These are phyloP conservation scores for Phoenicopterus ruber DNA, from an alignment of 2,113 vertebrate species.

Conservation along the genomic window DNA sequence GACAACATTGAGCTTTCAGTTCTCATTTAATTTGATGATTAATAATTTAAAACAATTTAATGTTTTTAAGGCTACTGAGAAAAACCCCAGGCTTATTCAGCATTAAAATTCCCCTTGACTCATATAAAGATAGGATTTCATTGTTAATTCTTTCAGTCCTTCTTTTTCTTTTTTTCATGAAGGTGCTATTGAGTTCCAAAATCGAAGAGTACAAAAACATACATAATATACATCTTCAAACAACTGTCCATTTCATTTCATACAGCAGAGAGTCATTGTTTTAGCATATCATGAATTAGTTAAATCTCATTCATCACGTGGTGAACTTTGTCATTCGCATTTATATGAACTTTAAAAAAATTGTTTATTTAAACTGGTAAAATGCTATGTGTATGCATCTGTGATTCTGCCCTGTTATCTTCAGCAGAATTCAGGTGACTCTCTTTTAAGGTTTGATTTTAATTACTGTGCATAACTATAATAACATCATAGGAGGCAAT, in stretches of 20 bases:
- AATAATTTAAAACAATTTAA: background rate
- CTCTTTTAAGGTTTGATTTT: background rate
- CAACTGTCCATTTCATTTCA: background rate
- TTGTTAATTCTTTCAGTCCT: background rate
- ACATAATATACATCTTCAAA: background rate
- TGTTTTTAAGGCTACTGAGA: background rate
- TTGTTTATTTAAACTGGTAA: background rate
- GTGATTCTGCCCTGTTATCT: background rate
- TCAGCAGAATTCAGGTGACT: background rate
- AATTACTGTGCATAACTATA: background rate
- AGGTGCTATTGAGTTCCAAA: background rate
- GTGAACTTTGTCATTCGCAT: background rate
- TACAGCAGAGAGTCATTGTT: background rate
- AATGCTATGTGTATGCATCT: background rate
- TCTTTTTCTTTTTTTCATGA: background rate
- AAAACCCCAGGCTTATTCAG: background rate
- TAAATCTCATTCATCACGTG: background rate
- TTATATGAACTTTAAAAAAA: background rate
- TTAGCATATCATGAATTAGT: background rate
- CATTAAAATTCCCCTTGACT: background rate
- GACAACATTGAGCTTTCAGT: background rate
- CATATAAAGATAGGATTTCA: background rate
- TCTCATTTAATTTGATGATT: background rate
- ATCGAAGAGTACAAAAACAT: background rate
- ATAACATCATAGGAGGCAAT: background rate